These are phyloP conservation scores for Himalopsyche tibetana DNA, from an alignment of 2,888 invertebrate genomes.

Conservation along the genomic window DNA sequence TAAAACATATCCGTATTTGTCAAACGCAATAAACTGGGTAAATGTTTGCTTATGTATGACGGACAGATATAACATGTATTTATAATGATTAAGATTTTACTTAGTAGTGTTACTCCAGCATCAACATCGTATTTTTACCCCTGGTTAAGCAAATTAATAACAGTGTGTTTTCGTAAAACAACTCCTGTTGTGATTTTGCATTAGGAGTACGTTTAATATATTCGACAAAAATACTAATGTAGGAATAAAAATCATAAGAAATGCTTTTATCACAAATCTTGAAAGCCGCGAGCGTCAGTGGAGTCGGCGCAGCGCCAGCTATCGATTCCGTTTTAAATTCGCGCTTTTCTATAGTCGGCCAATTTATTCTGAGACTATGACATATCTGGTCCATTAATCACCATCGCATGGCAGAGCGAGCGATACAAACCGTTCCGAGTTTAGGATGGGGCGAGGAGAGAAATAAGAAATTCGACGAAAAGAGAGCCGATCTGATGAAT, in stretches of 20 bases:
- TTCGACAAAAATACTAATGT: background rate
- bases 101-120: too few relatives aligned
- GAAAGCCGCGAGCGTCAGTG: constrained; percentile 1
- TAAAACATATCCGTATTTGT: too few relatives aligned
- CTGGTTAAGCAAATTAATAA: too few relatives aligned
- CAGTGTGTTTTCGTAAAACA: too few relatives aligned
- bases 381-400: constrained; percentile 34
- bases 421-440: constrained; percentile 16
- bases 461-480: constrained; percentile 16
- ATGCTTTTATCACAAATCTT: background rate
- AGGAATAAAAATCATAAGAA: background rate
- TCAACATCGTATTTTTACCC: too few relatives aligned
- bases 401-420: background rate
- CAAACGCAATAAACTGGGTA: too few relatives aligned
- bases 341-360: constrained; percentile 28
- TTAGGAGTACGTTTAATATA: background rate
- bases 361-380: constrained; percentile 26
- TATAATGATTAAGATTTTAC: too few relatives aligned
- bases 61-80: too few relatives aligned
- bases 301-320: constrained; percentile 4
- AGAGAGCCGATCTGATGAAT: constrained; percentile 25
- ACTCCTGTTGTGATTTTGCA: too few relatives aligned
- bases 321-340: constrained; percentile 31
- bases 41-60: too few relatives aligned
- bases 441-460: constrained; percentile 10